Evolutionary conservation across 2,113 vertebrate species (phyloP).

Genomic region (Hydrochoerus hydrochaeris): DNA sequence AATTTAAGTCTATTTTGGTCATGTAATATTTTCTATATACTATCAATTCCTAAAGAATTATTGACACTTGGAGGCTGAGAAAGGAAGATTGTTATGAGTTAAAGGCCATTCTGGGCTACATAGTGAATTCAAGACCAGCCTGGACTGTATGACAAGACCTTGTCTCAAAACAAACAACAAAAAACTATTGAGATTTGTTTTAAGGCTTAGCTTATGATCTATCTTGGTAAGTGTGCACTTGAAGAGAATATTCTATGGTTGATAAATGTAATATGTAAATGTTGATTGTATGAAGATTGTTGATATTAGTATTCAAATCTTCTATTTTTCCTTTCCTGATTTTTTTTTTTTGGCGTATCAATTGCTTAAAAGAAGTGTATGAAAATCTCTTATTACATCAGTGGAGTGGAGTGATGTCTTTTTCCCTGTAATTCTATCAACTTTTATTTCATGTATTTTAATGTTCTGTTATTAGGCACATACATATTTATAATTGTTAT

Average conservation of each 20-base stretch:
- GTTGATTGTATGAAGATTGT: not conserved
- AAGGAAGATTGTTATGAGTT: not conserved
- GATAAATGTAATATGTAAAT: not conserved
- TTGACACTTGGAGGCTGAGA: not conserved
- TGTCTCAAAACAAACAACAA: not conserved
- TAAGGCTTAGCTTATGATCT: not conserved
- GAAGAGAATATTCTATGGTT: not conserved
- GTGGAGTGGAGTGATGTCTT: not conserved
- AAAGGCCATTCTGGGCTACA: not conserved
- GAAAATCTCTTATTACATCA: not conserved
- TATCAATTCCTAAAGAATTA: not conserved
- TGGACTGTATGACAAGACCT: not conserved
- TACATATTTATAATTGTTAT: not conserved
- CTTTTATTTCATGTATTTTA: not conserved
- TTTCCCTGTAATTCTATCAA: not conserved
- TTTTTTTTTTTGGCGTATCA: not conserved
- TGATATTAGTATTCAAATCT: not conserved
- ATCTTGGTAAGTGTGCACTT: not conserved
- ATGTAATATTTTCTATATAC: not conserved
- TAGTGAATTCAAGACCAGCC: not conserved
- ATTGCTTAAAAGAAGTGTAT: not conserved
- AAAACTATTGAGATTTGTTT: not conserved
- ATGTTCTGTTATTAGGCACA: not conserved
- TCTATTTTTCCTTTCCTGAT: not conserved
- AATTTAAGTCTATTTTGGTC: constrained; percentile 29